A percentile compares a stretch with the other conserved stretches of the same genome.
phyloP scores from a whole-genome alignment of 2,113 vertebrate genomes.

The Cranoglanis bouderius region DNA sequence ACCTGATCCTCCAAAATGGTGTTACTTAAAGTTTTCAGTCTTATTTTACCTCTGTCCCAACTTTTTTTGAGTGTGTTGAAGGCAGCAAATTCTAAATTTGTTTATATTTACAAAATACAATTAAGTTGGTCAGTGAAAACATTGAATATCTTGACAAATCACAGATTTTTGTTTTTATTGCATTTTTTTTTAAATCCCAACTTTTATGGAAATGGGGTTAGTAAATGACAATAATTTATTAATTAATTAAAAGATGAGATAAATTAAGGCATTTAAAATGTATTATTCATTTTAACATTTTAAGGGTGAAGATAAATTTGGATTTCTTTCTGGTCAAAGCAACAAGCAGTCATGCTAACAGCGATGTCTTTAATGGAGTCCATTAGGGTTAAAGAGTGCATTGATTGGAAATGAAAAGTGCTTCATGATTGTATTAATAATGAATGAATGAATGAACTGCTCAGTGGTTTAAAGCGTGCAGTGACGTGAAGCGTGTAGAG shows the following conservation, averaged over 20 bases:
- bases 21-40: too few species aligned
- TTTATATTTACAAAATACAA: too few species aligned
- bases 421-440: neutral
- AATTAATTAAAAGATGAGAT: neutral
- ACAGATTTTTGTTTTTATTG: too few species aligned
- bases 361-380: neutral
- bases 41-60: too few species aligned
- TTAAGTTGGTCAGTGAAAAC: too few species aligned
- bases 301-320: neutral
- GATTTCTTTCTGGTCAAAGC: neutral
- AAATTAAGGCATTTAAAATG: neutral
- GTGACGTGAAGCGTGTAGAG: neutral
- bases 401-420: neutral
- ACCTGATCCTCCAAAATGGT: too few species aligned
- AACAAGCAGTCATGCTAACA: neutral
- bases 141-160: too few species aligned
- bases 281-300: neutral
- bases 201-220: too few species aligned
- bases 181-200: too few species aligned
- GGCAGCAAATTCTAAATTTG: too few species aligned
- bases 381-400: neutral
- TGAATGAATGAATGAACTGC: neutral
- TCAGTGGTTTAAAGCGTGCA: neutral
- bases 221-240: neutral
- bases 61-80: too few species aligned